phyloP scores from a whole-genome alignment of 1,140 invertebrate genomes.

The Pemphigus obesinymphae region DNA sequence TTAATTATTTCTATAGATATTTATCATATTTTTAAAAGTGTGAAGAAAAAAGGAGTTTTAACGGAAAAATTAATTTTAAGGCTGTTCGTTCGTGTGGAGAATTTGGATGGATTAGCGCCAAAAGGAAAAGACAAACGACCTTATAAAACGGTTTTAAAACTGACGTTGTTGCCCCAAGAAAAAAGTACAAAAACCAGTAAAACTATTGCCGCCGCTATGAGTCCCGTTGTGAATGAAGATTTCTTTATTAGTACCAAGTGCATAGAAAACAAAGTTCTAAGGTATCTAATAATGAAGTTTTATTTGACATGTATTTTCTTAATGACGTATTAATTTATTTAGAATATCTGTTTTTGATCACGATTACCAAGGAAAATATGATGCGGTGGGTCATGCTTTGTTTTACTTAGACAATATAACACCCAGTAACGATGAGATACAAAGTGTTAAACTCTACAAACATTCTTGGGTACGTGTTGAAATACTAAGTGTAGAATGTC shows the following conservation, averaged over 20 bases:
- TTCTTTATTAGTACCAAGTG: constrained; percentile 45
- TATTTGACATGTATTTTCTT: neutral
- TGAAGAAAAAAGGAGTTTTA: neutral
- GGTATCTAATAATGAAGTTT: constrained; percentile 34
- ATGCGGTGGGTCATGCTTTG: constrained; percentile 47
- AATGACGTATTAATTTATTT: neutral
- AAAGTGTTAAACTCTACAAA: constrained; percentile 46
- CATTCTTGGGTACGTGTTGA: constrained; percentile 45
- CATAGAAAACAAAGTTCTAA: constrained; percentile 43
- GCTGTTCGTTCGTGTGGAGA: constrained; percentile 44
- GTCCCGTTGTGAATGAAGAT: constrained; percentile 44
- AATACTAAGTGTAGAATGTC: neutral
- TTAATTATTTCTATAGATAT: too few relatives aligned
- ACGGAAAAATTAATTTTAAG: constrained; percentile 32
- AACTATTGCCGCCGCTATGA: constrained; percentile 41
- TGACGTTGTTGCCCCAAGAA: constrained; percentile 44
- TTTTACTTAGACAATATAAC: constrained; percentile 46
- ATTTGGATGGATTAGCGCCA: constrained; percentile 45
- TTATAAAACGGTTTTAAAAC: constrained; percentile 45
- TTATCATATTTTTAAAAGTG: neutral
- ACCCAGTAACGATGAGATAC: constrained; percentile 18
- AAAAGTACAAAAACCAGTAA: constrained; percentile 43
- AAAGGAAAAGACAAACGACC: constrained; percentile 44
- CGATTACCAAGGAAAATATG: constrained; percentile 45
- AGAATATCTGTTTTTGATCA: constrained; percentile 47